Evolutionary conservation across 2,888 invertebrate species (phyloP).

Genomic region (Copidosoma aretas): DNA sequence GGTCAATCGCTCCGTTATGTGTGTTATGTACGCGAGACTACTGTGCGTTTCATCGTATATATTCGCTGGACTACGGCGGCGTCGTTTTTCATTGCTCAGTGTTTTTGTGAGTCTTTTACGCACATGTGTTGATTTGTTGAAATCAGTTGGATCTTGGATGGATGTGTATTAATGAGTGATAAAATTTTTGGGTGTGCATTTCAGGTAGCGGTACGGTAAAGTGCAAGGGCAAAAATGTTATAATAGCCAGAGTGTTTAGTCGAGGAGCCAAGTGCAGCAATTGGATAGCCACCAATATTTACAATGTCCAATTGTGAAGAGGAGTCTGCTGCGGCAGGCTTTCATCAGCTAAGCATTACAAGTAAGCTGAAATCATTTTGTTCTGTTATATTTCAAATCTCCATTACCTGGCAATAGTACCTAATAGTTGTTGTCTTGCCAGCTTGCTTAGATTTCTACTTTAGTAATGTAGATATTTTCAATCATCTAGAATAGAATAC

Average conservation of each 20-base stretch:
- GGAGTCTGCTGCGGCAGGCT: slow-evolving; percentile 64
- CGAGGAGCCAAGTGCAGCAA: too few species aligned
- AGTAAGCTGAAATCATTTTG: slow-evolving; percentile 3
- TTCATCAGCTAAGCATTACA: slow-evolving; percentile 73
- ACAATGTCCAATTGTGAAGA: slow-evolving; percentile 60
- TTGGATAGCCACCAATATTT: slow-evolving; percentile 29
- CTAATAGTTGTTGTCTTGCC: slow-evolving; percentile 7
- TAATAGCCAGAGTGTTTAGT: slow-evolving; percentile 21
- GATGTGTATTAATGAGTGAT: slow-evolving; percentile 12
- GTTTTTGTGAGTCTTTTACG: background rate
- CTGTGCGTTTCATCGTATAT: background rate
- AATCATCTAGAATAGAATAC: too few species aligned
- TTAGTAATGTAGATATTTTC: background rate
- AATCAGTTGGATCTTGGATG: too few species aligned
- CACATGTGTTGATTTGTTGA: too few species aligned
- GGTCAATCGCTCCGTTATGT: background rate
- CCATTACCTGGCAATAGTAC: background rate
- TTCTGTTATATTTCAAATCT: slow-evolving; percentile 5
- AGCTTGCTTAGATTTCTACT: background rate
- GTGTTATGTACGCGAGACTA: background rate
- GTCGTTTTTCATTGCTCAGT: background rate
- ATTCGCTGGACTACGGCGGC: background rate
- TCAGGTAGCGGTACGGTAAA: slow-evolving; percentile 20
- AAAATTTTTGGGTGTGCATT: slow-evolving; percentile 28
- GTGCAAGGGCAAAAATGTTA: slow-evolving; percentile 28